Conservation (phyloP, 2,113 vertebrate genomes). For the Craseonycteris thonglongyai region DNA sequence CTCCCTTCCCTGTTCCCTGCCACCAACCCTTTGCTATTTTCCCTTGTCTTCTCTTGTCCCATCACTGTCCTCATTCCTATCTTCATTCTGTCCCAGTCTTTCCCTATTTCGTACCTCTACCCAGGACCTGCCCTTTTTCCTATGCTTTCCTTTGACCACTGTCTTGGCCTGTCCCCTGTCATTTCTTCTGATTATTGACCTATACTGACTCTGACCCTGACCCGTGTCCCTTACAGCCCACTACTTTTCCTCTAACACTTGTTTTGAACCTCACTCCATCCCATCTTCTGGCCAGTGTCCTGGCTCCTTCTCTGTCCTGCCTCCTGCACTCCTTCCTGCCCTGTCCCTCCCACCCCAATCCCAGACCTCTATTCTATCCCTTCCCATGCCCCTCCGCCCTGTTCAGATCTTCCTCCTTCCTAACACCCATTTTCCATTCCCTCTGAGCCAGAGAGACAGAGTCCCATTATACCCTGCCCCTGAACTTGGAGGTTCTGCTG, state of each 20-base stretch:
- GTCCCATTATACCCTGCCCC: not conserved
- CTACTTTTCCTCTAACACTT: slow-evolving; percentile 1
- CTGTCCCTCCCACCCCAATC: not conserved
- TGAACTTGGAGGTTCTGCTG: not conserved
- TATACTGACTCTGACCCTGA: not conserved
- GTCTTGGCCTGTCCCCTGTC: not conserved
- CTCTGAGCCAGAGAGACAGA: not conserved
- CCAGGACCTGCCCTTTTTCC: slow-evolving; percentile 36
- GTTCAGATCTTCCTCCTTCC: not conserved
- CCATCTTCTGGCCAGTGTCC: not conserved
- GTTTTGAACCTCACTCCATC: not conserved
- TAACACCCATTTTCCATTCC: not conserved
- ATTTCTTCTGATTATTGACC: not conserved
- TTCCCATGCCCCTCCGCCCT: not conserved
- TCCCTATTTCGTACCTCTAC: slow-evolving; percentile 16
- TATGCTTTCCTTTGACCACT: not conserved
- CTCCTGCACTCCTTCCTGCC: not conserved
- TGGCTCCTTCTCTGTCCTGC: not conserved
- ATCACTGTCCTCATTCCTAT: not conserved
- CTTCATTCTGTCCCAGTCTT: slow-evolving; percentile 8
- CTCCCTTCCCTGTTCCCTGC: not conserved
- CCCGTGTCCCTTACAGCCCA: not conserved
- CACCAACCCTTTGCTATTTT: not conserved
- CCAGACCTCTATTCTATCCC: not conserved
- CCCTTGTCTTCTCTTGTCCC: not conserved